These are phyloP conservation scores for Dipodomys merriami DNA, from an alignment of 2,113 vertebrate species.

Conservation along the genomic window DNA sequence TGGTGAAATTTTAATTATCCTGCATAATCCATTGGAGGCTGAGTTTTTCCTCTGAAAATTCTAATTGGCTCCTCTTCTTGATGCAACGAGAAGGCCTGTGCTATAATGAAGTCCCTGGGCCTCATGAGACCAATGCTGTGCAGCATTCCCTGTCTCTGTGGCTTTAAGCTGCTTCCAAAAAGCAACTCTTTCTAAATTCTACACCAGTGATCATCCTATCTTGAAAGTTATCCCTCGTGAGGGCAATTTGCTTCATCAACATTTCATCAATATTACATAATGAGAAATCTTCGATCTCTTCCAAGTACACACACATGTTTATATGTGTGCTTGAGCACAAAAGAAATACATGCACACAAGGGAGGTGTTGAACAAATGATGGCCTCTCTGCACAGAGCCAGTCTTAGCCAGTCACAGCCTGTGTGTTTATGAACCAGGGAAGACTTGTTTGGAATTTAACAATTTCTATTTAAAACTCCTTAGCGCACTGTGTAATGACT, in stretches of 20 bases:
- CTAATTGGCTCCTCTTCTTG: slow-evolving; percentile 8
- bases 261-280: background rate
- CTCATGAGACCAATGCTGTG: background rate
- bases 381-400: background rate
- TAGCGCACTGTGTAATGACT: background rate
- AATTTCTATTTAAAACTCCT: background rate
- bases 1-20: slow-evolving; percentile 44
- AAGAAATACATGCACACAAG: background rate
- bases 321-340: background rate
- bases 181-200: background rate
- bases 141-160: background rate
- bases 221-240: background rate
- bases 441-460: background rate
- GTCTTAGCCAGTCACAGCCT: background rate
- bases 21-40: background rate
- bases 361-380: background rate
- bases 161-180: slow-evolving; percentile 6
- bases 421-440: background rate
- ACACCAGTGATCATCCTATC: background rate
- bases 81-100: background rate
- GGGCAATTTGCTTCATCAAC: background rate
- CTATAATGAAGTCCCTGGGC: slow-evolving; percentile 19
- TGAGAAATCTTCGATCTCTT: background rate
- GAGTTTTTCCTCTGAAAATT: background rate
- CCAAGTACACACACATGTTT: background rate